Evolutionary conservation across 1,140 invertebrate species (phyloP).

Genomic region (Penaeus chinensis): DNA sequence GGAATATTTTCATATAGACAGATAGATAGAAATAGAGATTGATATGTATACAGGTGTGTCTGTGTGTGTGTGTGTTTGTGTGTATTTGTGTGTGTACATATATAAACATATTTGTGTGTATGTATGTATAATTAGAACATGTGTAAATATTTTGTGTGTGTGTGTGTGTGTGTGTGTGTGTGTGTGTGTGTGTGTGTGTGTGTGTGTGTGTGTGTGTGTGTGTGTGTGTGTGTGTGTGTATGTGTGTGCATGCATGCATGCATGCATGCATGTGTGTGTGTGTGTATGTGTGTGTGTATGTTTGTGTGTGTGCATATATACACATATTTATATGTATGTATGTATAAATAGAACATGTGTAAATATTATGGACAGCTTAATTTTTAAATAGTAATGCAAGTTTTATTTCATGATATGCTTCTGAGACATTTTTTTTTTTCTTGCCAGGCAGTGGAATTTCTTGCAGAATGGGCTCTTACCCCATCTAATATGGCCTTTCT

Average conservation of each 20-base stretch:
- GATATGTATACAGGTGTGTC: background rate
- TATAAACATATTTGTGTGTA: too few relatives aligned
- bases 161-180: background rate
- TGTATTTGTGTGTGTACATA: background rate
- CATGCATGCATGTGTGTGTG: too few relatives aligned
- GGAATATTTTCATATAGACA: background rate
- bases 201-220: background rate
- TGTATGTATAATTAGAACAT: too few relatives aligned
- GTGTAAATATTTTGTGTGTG: too few relatives aligned
- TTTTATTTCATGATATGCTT: too few relatives aligned
- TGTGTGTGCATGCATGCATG: background rate
- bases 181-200: background rate
- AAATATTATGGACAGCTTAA: too few relatives aligned
- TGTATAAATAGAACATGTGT: background rate
- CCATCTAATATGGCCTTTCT: slow-evolving; percentile 97
- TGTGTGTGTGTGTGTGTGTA: background rate
- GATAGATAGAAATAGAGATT: too few relatives aligned
- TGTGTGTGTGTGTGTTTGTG: background rate
- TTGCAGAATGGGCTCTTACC: slow-evolving; percentile 97
- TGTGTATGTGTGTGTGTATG: background rate
- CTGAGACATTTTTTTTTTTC: slow-evolving; percentile 7
- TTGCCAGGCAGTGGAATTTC: slow-evolving; percentile 92
- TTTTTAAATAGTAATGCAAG: too few relatives aligned
- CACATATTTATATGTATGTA: background rate
- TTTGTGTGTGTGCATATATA: too few relatives aligned